phyloP scores from a whole-genome alignment of 37 sponge, comb jelly and placozoan genomes.

The Axinella damicornis region DNA sequence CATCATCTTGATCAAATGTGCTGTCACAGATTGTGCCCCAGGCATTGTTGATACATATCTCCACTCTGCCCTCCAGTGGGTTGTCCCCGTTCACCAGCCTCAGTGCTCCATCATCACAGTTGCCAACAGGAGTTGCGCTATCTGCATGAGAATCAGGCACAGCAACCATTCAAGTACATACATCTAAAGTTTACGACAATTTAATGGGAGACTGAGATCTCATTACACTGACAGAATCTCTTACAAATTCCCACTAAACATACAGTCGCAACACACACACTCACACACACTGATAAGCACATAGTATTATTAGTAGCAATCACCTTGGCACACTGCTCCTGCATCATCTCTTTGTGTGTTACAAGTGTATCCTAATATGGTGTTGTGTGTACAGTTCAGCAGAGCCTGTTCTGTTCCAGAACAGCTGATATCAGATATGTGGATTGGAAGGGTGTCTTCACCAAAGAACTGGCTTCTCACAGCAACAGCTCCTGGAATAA shows the following conservation, averaged over 20 bases:
- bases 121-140: neutral
- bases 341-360: neutral
- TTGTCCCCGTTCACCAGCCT: constrained; percentile 20
- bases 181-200: too few species aligned
- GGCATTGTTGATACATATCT: constrained; percentile 21
- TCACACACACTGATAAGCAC: too few species aligned
- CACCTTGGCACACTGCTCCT: constrained; percentile 23
- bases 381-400: constrained; percentile 3
- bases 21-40: constrained; percentile 40
- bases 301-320: too few species aligned
- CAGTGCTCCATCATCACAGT: constrained; percentile 18
- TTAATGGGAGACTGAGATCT: too few species aligned
- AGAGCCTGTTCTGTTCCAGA: constrained; percentile 26
- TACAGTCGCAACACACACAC: too few species aligned
- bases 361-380: too few species aligned
- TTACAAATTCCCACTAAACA: too few species aligned
- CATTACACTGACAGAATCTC: too few species aligned
- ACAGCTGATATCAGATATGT: constrained; percentile 9
- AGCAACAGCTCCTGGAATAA: too few species aligned
- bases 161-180: too few species aligned
- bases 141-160: neutral
- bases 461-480: constrained; percentile 3
- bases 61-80: constrained; percentile 34
- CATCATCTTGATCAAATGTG: constrained; percentile 8
- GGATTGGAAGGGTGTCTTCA: constrained; percentile 13